A percentile compares a stretch with the other conserved stretches of the same genome.
Conservation (phyloP, 64 coral and sea anemone genomes). For the Porites australiensis region DNA sequence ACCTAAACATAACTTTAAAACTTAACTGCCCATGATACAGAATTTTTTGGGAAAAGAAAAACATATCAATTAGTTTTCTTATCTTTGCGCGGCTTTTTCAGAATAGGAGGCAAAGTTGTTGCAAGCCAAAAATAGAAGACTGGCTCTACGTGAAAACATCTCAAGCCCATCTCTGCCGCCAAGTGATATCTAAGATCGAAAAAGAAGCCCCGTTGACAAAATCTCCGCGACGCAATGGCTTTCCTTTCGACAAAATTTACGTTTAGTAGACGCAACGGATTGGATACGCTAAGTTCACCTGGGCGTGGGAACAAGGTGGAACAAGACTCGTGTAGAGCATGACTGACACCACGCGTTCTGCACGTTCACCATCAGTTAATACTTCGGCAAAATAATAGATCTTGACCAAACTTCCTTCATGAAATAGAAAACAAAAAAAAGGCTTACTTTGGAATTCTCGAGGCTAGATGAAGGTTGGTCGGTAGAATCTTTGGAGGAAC, state of each 20-base stretch:
- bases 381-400: not conserved
- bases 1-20: too few species aligned
- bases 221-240: not conserved
- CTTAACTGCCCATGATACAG: not conserved
- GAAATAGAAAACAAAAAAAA: not conserved
- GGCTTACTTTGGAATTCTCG: constrained; percentile 25
- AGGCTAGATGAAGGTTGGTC: not conserved
- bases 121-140: not conserved
- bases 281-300: not conserved
- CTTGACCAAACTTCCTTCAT: not conserved
- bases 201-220: not conserved
- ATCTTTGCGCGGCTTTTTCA: not conserved
- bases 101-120: not conserved
- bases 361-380: not conserved
- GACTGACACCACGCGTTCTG: not conserved
- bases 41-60: not conserved
- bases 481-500: not conserved
- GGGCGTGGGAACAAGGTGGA: not conserved
- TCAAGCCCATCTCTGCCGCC: not conserved
- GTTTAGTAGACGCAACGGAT: not conserved
- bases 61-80: not conserved
- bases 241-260: not conserved
- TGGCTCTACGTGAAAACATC: not conserved
- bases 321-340: too few species aligned
- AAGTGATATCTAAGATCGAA: not conserved